phyloP scores from a whole-genome alignment of 2,797 vertebrate genomes.

The Loris lydekkerianus region DNA sequence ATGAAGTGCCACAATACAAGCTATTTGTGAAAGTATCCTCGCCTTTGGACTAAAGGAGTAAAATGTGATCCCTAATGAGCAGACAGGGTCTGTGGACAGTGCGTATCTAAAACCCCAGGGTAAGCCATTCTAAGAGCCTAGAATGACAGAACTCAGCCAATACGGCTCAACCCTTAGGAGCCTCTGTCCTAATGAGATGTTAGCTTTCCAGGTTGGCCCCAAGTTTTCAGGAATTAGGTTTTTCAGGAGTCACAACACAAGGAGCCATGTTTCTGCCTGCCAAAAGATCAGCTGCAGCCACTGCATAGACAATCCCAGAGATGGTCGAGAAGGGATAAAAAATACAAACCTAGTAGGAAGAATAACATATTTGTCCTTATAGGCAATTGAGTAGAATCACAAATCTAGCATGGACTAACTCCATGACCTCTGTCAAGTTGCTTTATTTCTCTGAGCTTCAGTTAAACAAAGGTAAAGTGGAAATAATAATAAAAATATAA shows the following conservation, averaged over 20 bases:
- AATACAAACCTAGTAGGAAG: background rate
- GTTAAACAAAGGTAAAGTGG: background rate
- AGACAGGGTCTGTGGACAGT: background rate
- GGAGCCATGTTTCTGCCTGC: background rate
- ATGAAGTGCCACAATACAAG: background rate
- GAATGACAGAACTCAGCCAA: background rate
- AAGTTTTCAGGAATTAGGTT: background rate
- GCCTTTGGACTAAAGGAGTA: background rate
- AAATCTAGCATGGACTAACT: background rate
- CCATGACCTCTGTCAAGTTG: background rate
- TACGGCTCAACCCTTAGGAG: background rate
- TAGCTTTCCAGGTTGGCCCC: background rate
- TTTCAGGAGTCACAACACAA: background rate
- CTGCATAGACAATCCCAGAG: background rate
- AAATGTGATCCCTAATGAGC: background rate
- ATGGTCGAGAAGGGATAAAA: background rate
- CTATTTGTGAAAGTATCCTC: background rate
- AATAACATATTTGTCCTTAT: background rate
- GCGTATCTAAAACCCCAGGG: background rate
- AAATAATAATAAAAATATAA: slow-evolving; percentile 38
- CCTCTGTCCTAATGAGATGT: background rate
- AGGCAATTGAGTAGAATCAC: background rate
- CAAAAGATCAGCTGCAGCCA: background rate
- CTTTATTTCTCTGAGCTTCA: background rate
- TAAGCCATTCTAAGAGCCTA: background rate